Conservation (phyloP, 2,888 invertebrate species). For the Allacma fusca region DNA sequence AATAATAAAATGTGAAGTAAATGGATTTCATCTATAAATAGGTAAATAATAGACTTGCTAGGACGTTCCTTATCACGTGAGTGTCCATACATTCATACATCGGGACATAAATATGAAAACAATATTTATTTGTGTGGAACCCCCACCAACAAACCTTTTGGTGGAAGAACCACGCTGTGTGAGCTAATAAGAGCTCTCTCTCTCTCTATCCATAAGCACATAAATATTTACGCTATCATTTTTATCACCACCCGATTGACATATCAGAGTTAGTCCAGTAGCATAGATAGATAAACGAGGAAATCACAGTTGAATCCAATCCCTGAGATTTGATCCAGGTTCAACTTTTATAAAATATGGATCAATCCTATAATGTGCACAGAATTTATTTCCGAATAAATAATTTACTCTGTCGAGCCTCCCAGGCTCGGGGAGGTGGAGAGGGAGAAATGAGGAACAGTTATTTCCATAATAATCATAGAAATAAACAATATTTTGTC, state of each 20-base stretch:
- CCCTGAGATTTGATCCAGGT: background rate
- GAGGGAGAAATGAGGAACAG: conserved; percentile 33
- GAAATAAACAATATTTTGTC: too few species aligned
- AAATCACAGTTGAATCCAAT: background rate
- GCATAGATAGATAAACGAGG: conserved; percentile 33
- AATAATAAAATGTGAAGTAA: background rate
- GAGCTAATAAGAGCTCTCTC: conserved; percentile 30
- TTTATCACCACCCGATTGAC: conserved; percentile 28
- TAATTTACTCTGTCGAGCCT: background rate
- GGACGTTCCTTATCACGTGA: too few species aligned
- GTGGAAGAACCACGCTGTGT: background rate
- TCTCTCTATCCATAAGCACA: too few species aligned
- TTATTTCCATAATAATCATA: too few species aligned
- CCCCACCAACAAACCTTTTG: background rate
- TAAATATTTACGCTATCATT: conserved; percentile 42
- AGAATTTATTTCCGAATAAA: conserved; percentile 21
- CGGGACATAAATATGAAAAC: background rate
- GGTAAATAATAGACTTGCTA: too few species aligned
- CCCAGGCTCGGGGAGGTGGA: conserved; percentile 16
- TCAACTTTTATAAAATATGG: background rate
- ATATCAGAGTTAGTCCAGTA: conserved; percentile 39
- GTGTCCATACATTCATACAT: too few species aligned
- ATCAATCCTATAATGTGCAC: background rate
- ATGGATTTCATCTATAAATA: background rate
- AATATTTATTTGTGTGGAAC: background rate